These are phyloP conservation scores for Heterohyrax brucei DNA, from an alignment of 2,797 vertebrate genomes.

Conservation along the genomic window DNA sequence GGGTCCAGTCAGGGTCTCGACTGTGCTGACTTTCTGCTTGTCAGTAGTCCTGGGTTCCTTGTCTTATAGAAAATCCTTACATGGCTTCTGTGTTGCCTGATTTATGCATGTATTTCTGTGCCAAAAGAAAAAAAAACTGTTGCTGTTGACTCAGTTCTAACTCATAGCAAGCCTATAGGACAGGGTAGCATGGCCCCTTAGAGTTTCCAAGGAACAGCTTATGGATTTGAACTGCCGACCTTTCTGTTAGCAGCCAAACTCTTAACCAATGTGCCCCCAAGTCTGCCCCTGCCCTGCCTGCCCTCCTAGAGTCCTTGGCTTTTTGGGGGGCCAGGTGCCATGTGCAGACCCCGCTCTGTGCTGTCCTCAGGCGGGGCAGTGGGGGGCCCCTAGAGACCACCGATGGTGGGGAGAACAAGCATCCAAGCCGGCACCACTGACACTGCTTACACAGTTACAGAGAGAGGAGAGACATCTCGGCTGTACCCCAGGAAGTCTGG, in stretches of 20 bases:
- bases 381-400: not conserved
- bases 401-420: too few species aligned
- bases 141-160: not conserved
- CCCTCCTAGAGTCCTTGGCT: too few species aligned
- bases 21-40: not conserved
- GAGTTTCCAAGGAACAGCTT: too few species aligned
- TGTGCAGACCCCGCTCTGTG: not conserved
- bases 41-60: not conserved
- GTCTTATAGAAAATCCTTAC: not conserved
- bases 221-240: too few species aligned
- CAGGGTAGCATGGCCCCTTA: too few species aligned
- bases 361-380: not conserved
- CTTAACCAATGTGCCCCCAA: too few species aligned
- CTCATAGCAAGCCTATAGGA: not conserved
- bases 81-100: not conserved
- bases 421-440: rapidly evolving
- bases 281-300: too few species aligned
- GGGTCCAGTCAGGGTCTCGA: not conserved
- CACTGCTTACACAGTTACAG: rapidly evolving
- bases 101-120: not conserved
- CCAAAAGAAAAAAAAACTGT: too few species aligned
- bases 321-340: not conserved
- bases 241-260: too few species aligned
- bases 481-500: too few species aligned
- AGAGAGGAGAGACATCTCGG: too few species aligned